A percentile compares a stretch with the other conserved stretches of the same genome.
These are phyloP conservation scores for Ailuropoda melanoleuca DNA, from an alignment of 2,113 vertebrate genomes.

Conservation along the genomic window DNA sequence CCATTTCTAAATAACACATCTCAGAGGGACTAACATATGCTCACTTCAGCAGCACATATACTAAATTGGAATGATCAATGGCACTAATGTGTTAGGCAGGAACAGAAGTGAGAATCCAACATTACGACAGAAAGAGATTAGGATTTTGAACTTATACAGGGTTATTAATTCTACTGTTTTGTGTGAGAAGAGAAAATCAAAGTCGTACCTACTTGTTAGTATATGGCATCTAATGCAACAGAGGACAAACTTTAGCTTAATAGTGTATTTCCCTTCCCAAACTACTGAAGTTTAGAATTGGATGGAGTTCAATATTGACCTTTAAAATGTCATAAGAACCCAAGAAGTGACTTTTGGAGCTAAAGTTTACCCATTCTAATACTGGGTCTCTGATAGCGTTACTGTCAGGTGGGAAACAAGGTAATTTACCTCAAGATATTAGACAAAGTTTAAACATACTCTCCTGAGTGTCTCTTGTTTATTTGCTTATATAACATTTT, in stretches of 20 bases:
- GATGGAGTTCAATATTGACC: background rate
- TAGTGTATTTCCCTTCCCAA: background rate
- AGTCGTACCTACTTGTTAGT: background rate
- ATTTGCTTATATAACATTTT: conserved; percentile 4
- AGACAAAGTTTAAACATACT: background rate
- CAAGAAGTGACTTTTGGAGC: background rate
- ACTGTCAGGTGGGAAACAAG: background rate
- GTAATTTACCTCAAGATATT: background rate
- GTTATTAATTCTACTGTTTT: background rate
- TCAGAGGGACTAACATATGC: background rate
- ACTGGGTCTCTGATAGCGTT: background rate
- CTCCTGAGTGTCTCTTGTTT: background rate
- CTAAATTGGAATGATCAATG: background rate
- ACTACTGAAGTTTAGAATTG: background rate
- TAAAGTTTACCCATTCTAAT: background rate
- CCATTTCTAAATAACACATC: background rate
- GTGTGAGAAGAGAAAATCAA: background rate
- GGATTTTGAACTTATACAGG: background rate
- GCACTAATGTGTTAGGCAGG: background rate
- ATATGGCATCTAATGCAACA: background rate
- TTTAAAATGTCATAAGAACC: background rate
- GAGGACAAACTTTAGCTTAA: background rate
- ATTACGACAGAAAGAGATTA: background rate
- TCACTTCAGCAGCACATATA: no score
- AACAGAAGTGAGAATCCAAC: background rate